A percentile compares a stretch with the other conserved stretches of the same genome.
These are phyloP conservation scores for Phyllostomus discolor DNA, from an alignment of 2,113 vertebrate genomes.

Conservation along the genomic window DNA sequence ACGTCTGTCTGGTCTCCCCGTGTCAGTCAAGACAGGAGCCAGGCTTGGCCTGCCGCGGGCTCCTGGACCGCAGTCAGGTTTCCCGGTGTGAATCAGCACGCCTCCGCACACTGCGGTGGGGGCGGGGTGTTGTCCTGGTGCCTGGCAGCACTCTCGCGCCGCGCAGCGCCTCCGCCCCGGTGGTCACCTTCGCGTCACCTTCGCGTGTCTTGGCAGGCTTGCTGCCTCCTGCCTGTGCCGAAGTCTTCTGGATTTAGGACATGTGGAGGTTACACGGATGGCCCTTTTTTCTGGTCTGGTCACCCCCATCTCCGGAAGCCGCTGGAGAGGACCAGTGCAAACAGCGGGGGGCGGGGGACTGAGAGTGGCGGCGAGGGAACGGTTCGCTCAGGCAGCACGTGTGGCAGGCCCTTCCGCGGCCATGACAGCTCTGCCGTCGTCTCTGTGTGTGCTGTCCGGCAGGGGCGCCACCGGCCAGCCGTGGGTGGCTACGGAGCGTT, in stretches of 20 bases:
- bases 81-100: slow-evolving; percentile 52
- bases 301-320: neutral
- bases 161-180: slow-evolving; percentile 41
- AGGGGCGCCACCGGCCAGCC: neutral
- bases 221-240: neutral
- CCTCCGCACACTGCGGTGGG: neutral
- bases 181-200: neutral
- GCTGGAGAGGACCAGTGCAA: neutral
- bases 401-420: accelerated
- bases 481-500: accelerated
- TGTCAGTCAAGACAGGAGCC: neutral
- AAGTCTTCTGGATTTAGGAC: neutral
- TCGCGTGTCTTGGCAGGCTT: neutral
- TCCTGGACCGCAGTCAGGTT: neutral
- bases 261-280: neutral
- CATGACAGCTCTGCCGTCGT: neutral
- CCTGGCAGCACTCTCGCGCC: neutral
- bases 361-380: neutral
- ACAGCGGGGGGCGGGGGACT: neutral
- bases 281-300: neutral
- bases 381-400: accelerated
- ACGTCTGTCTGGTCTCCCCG: neutral
- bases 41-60: neutral
- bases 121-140: neutral
- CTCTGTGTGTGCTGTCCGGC: accelerated